Conservation (phyloP, 2,113 vertebrate species). For the Corydoras sp. region DNA sequence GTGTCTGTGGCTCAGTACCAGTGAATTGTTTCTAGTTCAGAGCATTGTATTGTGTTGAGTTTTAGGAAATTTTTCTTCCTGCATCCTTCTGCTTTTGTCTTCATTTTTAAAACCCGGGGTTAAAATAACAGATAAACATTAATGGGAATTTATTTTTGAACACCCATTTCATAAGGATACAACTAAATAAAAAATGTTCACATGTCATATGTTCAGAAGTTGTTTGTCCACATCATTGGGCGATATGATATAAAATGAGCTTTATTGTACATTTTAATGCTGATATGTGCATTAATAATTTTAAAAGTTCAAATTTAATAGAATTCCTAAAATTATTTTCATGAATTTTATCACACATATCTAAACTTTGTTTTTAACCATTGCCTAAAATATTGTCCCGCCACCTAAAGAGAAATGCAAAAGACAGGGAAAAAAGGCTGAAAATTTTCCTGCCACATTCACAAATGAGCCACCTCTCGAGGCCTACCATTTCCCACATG, state of each 20-base stretch:
- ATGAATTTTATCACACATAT: neutral
- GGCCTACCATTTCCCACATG: neutral
- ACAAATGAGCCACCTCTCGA: neutral
- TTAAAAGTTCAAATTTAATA: neutral
- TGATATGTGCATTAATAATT: neutral
- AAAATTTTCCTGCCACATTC: constrained; percentile 20
- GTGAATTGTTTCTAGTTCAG: neutral
- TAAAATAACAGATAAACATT: too few relatives aligned
- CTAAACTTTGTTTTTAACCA: neutral
- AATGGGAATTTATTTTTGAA: too few relatives aligned
- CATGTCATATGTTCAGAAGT: too few relatives aligned
- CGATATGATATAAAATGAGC: too few relatives aligned
- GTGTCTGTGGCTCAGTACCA: too few relatives aligned
- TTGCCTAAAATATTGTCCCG: neutral
- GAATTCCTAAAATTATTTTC: neutral
- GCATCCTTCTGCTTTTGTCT: neutral
- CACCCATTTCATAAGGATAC: too few relatives aligned
- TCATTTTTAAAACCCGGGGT: too few relatives aligned
- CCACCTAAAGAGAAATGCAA: neutral
- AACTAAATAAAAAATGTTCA: too few relatives aligned
- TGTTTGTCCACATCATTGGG: too few relatives aligned
- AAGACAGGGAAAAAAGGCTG: neutral
- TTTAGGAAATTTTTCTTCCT: neutral
- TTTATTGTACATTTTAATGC: neutral
- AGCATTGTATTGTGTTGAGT: neutral